Percentiles rank a stretch among this genome's conserved stretches.
phyloP scores from a whole-genome alignment of 2,797 vertebrate genomes.

The Tenualosa ilisha region DNA sequence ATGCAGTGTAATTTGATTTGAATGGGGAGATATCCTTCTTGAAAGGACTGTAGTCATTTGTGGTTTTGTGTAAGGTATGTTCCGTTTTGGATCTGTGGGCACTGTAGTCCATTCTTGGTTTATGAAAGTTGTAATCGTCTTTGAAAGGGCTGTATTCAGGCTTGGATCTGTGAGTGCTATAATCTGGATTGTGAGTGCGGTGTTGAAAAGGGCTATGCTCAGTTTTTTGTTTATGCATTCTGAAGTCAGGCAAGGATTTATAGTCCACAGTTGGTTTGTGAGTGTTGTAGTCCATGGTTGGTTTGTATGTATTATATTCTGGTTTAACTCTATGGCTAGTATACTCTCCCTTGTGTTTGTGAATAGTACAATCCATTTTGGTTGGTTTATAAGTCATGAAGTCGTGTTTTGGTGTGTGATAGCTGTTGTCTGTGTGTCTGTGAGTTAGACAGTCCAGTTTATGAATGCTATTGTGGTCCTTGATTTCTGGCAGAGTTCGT shows the following conservation, averaged over 20 bases:
- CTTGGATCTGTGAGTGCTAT: constrained; percentile 71
- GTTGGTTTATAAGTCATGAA: constrained; percentile 61
- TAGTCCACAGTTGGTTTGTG: constrained; percentile 74
- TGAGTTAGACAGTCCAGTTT: constrained; percentile 79
- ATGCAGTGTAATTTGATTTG: constrained; percentile 74
- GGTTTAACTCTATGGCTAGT: constrained; percentile 69
- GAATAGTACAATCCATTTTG: constrained; percentile 71
- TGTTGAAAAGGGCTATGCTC: constrained; percentile 68
- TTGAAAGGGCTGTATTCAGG: constrained; percentile 73
- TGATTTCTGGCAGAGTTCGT: constrained; percentile 86
- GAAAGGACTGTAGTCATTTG: constrained; percentile 74
- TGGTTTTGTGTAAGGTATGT: constrained; percentile 72
- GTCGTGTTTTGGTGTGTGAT: constrained; percentile 72
- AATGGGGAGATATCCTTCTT: constrained; percentile 51
- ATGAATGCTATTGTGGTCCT: constrained; percentile 85
- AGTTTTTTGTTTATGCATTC: constrained; percentile 67
- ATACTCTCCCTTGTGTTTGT: constrained; percentile 75
- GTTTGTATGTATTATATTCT: constrained; percentile 73
- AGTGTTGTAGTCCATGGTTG: constrained; percentile 72
- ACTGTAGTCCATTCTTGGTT: constrained; percentile 71
- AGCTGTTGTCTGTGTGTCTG: constrained; percentile 72
- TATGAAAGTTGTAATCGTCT: constrained; percentile 72
- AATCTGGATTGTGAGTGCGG: constrained; percentile 64
- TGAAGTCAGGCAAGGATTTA: constrained; percentile 74
- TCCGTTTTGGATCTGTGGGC: constrained; percentile 73